Evolutionary conservation across 1,140 invertebrate species (phyloP), one percentile per base, ranked within the genome.

Genomic region (Zaprionus capensis): DNA sequence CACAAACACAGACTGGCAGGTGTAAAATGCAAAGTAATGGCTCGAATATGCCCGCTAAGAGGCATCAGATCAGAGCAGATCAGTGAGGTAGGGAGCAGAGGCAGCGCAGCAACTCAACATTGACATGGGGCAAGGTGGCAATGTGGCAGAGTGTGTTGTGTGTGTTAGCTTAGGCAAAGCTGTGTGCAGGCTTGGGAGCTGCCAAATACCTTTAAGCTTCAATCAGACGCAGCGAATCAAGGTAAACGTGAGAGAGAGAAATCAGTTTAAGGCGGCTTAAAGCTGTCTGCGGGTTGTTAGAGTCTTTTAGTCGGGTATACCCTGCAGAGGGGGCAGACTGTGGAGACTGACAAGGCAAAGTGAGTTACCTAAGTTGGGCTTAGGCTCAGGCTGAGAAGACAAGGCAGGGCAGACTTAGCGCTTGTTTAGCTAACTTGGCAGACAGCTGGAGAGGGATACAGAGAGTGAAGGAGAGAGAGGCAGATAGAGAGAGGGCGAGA

Each of bases 11-110:
- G 5, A 5, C 66, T 76, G 76, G 68, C 74, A 85, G 85, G 81
- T 88, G 85, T 79, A 85, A 88, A 88, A 88, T 79, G 86, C 82
- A 82, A 88, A 88, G 85, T 88, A 88, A 88, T 90, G 85, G 68
- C 76, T 71, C 67, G 66, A 88, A 81, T 73, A 73, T 70, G 72
- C 72, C 81, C 63, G 76, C 69, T 87, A 87, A 88, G 78, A 66
- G 64, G 5, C n/a, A n/a, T 49, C 46, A 12, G 46, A 2, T 20
- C n/a, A 24, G 7, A 22, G 46, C 20, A 24, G 46, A 51, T 22
- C 4, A 5, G 20, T n/a, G 1, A n/a, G 41, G 15, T 3, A 34
- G 31, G 31, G 9, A 34, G 31, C 31, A 34, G 31, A 11, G 9
- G 2, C 41, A 44, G 41, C 41, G 15, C 3, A 17, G n/a, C 41